Percentiles rank a stretch among this genome's conserved stretches.
phyloP scores from a whole-genome alignment of 35 echinoderm and acorn worm species.

The Antedon bifida region DNA sequence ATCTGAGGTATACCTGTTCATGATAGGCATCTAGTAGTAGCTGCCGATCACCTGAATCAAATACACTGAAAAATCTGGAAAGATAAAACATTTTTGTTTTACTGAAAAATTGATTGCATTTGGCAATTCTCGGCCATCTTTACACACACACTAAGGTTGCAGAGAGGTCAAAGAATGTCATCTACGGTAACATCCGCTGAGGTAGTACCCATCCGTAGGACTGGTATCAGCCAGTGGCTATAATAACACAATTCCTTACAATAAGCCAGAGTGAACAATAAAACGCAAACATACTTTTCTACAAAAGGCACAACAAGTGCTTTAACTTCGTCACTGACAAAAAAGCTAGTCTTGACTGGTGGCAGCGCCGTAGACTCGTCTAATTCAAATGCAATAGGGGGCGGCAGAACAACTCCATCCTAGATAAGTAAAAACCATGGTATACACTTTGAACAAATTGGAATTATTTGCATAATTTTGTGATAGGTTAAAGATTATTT shows the following conservation, averaged over 20 bases:
- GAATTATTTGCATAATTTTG: not conserved
- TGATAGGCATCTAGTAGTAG: conserved; percentile 40
- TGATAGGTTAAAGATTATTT: not conserved
- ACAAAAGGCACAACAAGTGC: conserved; percentile 19
- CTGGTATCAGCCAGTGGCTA: no score
- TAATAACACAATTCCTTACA: no score
- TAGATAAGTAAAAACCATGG: not conserved
- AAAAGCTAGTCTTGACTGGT: conserved; percentile 22
- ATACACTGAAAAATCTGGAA: conserved; percentile 42
- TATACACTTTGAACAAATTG: not conserved
- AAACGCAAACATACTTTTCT: conserved; percentile 31
- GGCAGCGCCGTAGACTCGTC: conserved; percentile 24
- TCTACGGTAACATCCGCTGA: no score
- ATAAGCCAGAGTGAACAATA: no score
- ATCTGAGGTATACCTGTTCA: conserved; percentile 45
- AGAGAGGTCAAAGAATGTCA: no score
- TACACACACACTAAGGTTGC: no score
- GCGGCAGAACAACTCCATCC: conserved; percentile 33
- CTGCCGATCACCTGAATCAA: conserved; percentile 52
- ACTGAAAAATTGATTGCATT: no score
- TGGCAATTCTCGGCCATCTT: no score
- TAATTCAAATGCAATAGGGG: conserved; percentile 40
- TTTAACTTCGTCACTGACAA: conserved; percentile 19
- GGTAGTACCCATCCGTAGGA: no score
- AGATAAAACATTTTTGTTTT: no score